A percentile compares a stretch with the other conserved stretches of the same genome.
Evolutionary conservation across 2,113 vertebrate genomes (phyloP).

Genomic region (Aptenodytes forsteri): DNA sequence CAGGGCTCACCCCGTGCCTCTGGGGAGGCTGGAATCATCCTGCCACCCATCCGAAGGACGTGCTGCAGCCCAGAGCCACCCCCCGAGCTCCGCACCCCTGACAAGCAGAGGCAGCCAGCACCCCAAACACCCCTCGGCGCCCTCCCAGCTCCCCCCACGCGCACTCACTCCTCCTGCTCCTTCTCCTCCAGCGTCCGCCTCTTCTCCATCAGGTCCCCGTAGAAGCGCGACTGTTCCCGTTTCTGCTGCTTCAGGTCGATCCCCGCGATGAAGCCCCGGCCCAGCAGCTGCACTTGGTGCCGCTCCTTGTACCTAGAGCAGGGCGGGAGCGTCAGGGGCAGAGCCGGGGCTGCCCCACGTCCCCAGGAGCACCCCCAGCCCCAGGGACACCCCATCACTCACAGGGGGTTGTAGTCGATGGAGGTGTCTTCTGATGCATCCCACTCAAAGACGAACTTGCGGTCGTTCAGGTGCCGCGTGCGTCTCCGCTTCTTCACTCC

Average conservation of each 20-base stretch:
- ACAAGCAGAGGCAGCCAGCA: neutral
- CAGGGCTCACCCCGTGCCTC: fast-evolving
- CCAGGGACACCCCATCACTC: constrained; percentile 52
- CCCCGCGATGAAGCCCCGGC: constrained; percentile 94
- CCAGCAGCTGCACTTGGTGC: constrained; percentile 93
- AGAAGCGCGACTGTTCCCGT: constrained; percentile 94
- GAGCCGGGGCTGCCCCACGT: too few species aligned
- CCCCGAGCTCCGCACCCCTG: neutral
- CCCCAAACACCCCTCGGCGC: fast-evolving
- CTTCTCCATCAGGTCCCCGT: constrained; percentile 97
- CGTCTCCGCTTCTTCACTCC: constrained; percentile 93
- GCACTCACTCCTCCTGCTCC: constrained; percentile 94
- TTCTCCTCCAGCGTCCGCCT: constrained; percentile 94
- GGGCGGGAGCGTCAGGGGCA: neutral
- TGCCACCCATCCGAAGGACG: fast-evolving
- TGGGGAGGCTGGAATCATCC: neutral
- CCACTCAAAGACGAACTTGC: constrained; percentile 99
- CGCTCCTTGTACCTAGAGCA: constrained; percentile 90
- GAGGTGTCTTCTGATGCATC: constrained; percentile 96
- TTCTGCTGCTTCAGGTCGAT: constrained; percentile 98
- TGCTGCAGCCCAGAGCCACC: neutral
- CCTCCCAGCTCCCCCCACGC: neutral
- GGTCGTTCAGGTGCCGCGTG: constrained; percentile 94
- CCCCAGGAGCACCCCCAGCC: neutral
- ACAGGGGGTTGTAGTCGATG: constrained; percentile 96